Base-by-base conservation (phyloP, 1,140 invertebrate species). In the Lamellibrachia luymesi region DNA sequence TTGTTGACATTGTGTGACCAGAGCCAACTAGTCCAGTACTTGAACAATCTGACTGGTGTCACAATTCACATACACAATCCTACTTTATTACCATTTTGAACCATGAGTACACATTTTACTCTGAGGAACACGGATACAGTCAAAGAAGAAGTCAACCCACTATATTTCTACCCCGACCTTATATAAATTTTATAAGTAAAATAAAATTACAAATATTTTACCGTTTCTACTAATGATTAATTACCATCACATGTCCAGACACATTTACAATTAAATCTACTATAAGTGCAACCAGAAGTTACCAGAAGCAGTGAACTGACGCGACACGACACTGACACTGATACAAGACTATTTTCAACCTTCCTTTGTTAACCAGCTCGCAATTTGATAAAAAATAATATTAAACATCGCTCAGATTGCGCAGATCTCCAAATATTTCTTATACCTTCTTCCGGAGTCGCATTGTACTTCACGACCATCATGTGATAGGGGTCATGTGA, bases 401-500 rank as follows among this genome's bases (percentile, higher is more conserved):
- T 17, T 8, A 17, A 80, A 80, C 25, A 80, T 10, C 64, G 52
- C 25, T 22, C 64, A 80, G 13, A n/a, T n/a, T 50, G 17, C 49
- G 13, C 17, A n/a, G 25, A 91, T 91, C 27, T 91, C 51, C 17
- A 91, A 27, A 91, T 5, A 91, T 91, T 91, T 91, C 10, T 4
- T 91, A 91, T 50, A 91, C 91, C 91, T 91, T 91, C 51, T 91
- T 91, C 91, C 2, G 38, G 64, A 89, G 93, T 51, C 10, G 92
- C 2, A 17, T 17, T 90, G 93, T 94, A 95, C 2, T 93, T 90
- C 50, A n/a, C 89, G 25, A 93, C 90, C 95, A 95, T 95, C 13
- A 95, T 50, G 49, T 94, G 93, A 92, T 95, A 95, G 7, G 95
- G 94, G 91, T 96, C 94, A 49, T 95, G 94, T 91, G 93, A 91